Conservation (phyloP, 2,888 invertebrate species). For the Iphiclides podalirius region DNA sequence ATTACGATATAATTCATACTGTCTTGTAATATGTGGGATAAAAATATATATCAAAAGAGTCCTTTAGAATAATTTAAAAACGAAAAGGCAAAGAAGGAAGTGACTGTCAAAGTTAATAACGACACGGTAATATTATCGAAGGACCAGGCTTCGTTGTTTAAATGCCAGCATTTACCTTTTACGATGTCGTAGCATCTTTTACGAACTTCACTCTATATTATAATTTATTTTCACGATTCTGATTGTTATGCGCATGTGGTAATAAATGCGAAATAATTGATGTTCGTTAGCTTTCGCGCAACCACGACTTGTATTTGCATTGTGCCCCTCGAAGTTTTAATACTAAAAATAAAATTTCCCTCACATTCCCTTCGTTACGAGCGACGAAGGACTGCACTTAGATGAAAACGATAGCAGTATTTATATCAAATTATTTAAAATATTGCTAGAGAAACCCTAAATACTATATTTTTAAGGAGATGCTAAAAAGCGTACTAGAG, state of each 20-base stretch:
- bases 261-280: conserved; percentile 14
- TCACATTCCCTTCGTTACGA: too few relatives aligned
- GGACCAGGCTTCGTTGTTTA: conserved; percentile 17
- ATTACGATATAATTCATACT: too few relatives aligned
- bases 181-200: conserved; percentile 15
- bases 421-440: too few relatives aligned
- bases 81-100: conserved; percentile 14
- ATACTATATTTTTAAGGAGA: too few relatives aligned
- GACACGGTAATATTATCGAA: conserved; percentile 10
- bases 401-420: too few relatives aligned
- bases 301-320: too few relatives aligned
- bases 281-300: conserved; percentile 7
- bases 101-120: conserved; percentile 17
- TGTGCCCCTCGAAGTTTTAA: too few relatives aligned
- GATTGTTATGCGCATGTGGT: conserved; percentile 15
- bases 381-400: too few relatives aligned
- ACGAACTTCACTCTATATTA: conserved; percentile 15
- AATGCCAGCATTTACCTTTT: conserved; percentile 18
- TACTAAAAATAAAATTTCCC: too few relatives aligned
- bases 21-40: too few relatives aligned
- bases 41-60: not conserved
- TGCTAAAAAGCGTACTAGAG: too few relatives aligned
- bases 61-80: not conserved
- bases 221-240: conserved; percentile 11
- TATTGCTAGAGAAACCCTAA: too few relatives aligned